A percentile compares a stretch with the other conserved stretches of the same genome.
phyloP scores from a whole-genome alignment of 2,113 vertebrate genomes.

The Daphoenositta chrysoptera region DNA sequence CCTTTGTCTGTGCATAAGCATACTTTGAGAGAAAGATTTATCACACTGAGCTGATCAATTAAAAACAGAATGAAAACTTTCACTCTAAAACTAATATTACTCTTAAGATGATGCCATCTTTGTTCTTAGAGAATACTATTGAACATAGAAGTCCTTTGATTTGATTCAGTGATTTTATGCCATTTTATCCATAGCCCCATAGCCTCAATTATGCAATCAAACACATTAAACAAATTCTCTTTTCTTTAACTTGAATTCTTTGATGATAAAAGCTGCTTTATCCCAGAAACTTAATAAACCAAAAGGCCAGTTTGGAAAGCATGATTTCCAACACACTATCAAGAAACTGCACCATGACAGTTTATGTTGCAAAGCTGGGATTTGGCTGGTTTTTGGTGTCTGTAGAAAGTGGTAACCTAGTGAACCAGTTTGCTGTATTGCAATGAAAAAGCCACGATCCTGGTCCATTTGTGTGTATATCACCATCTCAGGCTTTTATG shows the following conservation, averaged over 20 bases:
- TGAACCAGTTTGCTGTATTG: neutral
- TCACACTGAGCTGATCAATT: accelerated
- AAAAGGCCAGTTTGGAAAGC: neutral
- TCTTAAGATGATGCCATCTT: neutral
- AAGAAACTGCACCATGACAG: neutral
- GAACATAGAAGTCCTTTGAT: neutral
- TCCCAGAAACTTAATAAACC: neutral
- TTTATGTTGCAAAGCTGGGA: neutral
- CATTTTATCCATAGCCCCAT: neutral
- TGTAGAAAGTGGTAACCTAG: neutral
- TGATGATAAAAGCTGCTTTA: neutral
- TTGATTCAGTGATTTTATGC: neutral
- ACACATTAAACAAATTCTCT: neutral
- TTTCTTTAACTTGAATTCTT: neutral
- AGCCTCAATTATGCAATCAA: neutral
- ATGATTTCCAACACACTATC: neutral
- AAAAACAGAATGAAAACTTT: neutral
- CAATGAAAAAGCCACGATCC: neutral
- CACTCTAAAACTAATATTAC: neutral
- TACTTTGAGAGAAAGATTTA: neutral
- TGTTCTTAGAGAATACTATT: neutral
- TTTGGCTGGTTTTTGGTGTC: neutral
- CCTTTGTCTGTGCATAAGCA: neutral
- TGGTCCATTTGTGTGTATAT: neutral
- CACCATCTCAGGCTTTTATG: neutral